Conservation (phyloP, 2,113 vertebrate species). For the Erythrolamprus reginae region DNA sequence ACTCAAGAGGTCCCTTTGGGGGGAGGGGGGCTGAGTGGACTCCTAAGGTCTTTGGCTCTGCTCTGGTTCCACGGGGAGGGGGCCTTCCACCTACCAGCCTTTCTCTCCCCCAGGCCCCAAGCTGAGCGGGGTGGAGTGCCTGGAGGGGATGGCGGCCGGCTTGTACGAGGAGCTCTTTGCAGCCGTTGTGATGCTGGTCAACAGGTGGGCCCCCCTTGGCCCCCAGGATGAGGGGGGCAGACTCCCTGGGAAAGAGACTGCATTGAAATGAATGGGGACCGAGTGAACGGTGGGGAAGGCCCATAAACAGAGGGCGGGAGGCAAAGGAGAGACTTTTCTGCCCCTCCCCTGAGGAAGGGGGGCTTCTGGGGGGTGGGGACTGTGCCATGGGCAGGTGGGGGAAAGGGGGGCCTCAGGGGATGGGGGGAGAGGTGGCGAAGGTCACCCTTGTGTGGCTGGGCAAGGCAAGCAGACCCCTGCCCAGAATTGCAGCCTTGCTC, state of each 20-base stretch:
- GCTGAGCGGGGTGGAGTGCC: conserved; percentile 82
- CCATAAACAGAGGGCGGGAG: not conserved
- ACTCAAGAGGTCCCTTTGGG: not conserved
- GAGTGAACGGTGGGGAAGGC: not conserved
- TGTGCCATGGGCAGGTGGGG: not conserved
- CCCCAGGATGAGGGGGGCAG: not conserved
- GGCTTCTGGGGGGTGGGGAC: not conserved
- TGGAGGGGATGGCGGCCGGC: conserved; percentile 87
- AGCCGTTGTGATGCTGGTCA: conserved; percentile 81
- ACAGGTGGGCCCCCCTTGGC: conserved; percentile 75
- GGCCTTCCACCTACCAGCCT: fast-evolving
- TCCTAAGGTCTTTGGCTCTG: not conserved
- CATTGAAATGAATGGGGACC: not conserved
- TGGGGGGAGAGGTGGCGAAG: not conserved
- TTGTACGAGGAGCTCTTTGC: conserved; percentile 93
- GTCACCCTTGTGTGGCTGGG: not conserved
- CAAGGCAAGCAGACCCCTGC: not conserved
- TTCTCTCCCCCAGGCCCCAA: conserved; percentile 72
- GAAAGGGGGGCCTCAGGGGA: not conserved
- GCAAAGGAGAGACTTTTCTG: not conserved
- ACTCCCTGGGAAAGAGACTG: too few relatives aligned
- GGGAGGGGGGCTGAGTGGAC: not conserved
- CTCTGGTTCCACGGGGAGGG: fast-evolving
- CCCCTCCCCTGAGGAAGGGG: not conserved
- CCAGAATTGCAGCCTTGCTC: fast-evolving